A percentile compares a stretch with the other conserved stretches of the same genome.
phyloP scores from a whole-genome alignment of 2,888 invertebrate genomes.

The Malachius bipustulatus region DNA sequence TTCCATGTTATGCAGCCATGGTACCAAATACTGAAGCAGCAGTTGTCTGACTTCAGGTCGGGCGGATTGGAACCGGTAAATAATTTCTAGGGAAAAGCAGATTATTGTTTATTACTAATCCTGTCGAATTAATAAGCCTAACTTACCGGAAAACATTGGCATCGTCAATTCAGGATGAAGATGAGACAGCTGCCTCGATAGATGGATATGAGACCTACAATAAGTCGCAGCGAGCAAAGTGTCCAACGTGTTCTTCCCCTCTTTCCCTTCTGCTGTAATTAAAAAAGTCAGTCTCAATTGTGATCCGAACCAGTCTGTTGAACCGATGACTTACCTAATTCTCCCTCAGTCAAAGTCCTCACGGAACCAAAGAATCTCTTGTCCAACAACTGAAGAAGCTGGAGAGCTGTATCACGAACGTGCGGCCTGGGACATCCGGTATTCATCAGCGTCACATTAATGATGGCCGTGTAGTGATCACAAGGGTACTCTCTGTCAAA shows the following conservation, averaged over 20 bases:
- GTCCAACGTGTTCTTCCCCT: slow-evolving; percentile 66
- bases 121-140: no score
- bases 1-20: slow-evolving; percentile 98
- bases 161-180: slow-evolving; percentile 95
- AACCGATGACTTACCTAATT: slow-evolving; percentile 55
- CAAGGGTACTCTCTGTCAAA: slow-evolving; percentile 88
- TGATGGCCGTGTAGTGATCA: slow-evolving; percentile 94
- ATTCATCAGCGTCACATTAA: slow-evolving; percentile 93
- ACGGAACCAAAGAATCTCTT: slow-evolving; percentile 87
- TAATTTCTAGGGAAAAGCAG: slow-evolving; percentile 81
- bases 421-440: slow-evolving; percentile 86
- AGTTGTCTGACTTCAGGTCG: slow-evolving; percentile 84
- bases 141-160: slow-evolving; percentile 96
- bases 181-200: slow-evolving; percentile 86
- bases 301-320: no score
- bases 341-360: slow-evolving; percentile 60
- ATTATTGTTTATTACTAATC: no score
- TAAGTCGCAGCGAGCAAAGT: slow-evolving; percentile 77
- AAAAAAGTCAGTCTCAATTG: slow-evolving; percentile 9
- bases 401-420: slow-evolving; percentile 89
- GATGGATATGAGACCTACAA: slow-evolving; percentile 83
- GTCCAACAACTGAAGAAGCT: slow-evolving; percentile 85
- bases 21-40: slow-evolving; percentile 82
- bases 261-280: slow-evolving; percentile 44
- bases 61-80: slow-evolving; percentile 92